Base-by-base conservation (phyloP, 2,113 vertebrate species). In the Pristiophorus japonicus region DNA sequence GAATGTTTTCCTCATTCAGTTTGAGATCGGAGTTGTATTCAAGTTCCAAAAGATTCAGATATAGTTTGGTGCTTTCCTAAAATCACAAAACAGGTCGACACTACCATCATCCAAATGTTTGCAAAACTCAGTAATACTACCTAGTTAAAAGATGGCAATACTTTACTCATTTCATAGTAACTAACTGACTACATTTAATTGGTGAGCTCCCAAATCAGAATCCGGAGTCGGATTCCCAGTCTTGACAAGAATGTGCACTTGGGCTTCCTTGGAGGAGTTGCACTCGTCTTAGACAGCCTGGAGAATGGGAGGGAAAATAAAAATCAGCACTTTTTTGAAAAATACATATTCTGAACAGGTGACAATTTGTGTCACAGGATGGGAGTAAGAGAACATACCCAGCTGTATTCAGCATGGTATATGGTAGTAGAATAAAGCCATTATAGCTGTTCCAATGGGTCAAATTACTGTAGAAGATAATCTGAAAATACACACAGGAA, bases 41-140 rank as follows among this genome's bases (percentile, higher is more conserved):
- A 97, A 99, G 98, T 96, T 99, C 99, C 91, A 99, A 98, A 87
- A 99, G 97, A 96, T 99, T 99, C 96, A 99, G 98, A 96, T 99
- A 99, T 30, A 99, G 98, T 95, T 98, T 99, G 1, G 99, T 98
- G 96, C 98, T 99, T 1, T 98, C 98, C 99, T 99, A 97, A 78
- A 95, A 51, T 91, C 34, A 81, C 78, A 92, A 65, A 91, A 92
- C 59, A 92, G 20, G 34, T 92, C 34, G 20, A 38, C n/a, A 81
- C 59, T 7, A 91, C 1, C 88, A 65, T 92, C n/a, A 92, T 38
- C 55, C 88, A 63, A 92, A 92, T 92, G 59, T 20, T 92, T 63
- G n/a, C 59, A 92, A 81, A 62, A 63, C 62, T 34, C 34, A 92
- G 62, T 81, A 92, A 92, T 92, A 63, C 88, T 92, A 92, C 88